phyloP scores from a whole-genome alignment of 2,797 vertebrate species.

The Bucorvus abyssinicus region DNA sequence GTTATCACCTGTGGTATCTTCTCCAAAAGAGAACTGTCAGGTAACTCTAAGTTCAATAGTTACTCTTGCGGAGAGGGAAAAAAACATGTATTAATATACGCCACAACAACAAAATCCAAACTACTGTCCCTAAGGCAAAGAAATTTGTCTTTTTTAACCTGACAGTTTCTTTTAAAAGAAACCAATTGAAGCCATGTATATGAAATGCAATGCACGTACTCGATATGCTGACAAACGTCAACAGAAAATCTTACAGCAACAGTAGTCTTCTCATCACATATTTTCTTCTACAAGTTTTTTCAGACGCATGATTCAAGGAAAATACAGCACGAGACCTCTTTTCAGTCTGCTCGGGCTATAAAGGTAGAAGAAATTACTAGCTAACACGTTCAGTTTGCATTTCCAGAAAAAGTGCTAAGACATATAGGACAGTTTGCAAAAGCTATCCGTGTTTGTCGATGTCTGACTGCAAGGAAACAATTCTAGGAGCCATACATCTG shows the following conservation, averaged over 20 bases:
- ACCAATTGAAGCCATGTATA: not conserved
- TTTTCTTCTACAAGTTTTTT: not conserved
- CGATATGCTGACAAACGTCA: not conserved
- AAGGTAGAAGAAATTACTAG: not conserved
- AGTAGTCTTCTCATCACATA: not conserved
- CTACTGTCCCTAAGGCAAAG: not conserved
- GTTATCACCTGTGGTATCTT: not conserved
- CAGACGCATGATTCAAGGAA: slow-evolving; percentile 11
- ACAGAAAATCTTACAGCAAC: not conserved
- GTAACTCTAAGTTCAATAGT: not conserved
- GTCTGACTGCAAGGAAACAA: slow-evolving; percentile 15
- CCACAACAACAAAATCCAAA: not conserved
- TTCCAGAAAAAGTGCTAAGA: not conserved
- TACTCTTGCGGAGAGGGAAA: not conserved
- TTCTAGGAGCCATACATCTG: not conserved
- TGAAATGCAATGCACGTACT: not conserved
- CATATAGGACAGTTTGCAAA: not conserved
- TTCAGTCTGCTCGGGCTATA: not conserved
- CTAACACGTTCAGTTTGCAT: not conserved
- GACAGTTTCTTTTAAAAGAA: not conserved
- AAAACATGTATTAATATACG: not conserved
- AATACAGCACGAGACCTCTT: not conserved
- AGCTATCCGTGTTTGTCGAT: not conserved
- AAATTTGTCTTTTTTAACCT: not conserved
- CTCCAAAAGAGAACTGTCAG: not conserved